Percentiles rank a stretch among this genome's conserved stretches.
Conservation (phyloP, 2,888 invertebrate genomes). For the Zelleria hepariella region DNA sequence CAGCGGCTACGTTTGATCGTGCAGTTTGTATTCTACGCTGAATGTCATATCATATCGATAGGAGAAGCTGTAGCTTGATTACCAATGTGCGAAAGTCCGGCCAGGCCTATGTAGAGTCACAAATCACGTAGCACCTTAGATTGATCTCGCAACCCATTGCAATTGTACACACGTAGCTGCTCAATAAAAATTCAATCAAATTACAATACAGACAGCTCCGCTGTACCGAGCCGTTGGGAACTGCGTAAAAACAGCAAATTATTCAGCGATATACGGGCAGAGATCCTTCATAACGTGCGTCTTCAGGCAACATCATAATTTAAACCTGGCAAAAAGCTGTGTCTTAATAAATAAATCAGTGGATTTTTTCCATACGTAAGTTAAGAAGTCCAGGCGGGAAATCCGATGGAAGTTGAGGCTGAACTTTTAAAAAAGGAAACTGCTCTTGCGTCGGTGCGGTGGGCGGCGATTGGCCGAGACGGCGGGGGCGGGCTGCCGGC, state of each 20-base stretch:
- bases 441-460: slow-evolving; percentile 52
- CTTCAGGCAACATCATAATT: slow-evolving; percentile 61
- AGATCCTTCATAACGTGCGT: slow-evolving; percentile 18
- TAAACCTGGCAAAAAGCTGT: slow-evolving; percentile 50
- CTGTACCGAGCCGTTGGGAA: slow-evolving; percentile 8
- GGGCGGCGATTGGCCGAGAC: slow-evolving; percentile 47
- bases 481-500: slow-evolving; percentile 53
- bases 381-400: slow-evolving; percentile 65
- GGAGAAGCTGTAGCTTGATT: background rate
- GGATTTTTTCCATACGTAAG: slow-evolving; percentile 61
- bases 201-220: slow-evolving; percentile 7
- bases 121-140: background rate
- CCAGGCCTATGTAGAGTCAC: background rate
- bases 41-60: background rate
- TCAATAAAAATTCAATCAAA: slow-evolving; percentile 3
- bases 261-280: slow-evolving; percentile 24
- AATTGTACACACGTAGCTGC: background rate
- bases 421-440: slow-evolving; percentile 71
- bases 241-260: slow-evolving; percentile 40
- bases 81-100: background rate
- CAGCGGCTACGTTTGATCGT: background rate
- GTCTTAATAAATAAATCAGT: slow-evolving; percentile 63
- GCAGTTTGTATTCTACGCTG: background rate
- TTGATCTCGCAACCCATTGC: background rate
- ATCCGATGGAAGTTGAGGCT: slow-evolving; percentile 68